Evolutionary conservation across 2,888 invertebrate species (phyloP).

Genomic region (Carterocephalus palaemon): DNA sequence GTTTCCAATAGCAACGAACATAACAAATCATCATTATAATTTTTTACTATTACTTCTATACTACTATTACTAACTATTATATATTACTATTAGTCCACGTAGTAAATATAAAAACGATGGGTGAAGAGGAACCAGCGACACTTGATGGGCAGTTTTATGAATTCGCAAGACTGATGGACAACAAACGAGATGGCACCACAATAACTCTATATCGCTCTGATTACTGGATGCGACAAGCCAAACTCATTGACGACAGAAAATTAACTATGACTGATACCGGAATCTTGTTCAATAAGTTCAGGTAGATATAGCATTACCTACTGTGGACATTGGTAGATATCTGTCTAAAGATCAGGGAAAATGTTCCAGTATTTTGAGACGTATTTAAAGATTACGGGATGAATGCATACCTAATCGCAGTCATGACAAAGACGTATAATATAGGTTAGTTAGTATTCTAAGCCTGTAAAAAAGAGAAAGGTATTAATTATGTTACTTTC

Average conservation of each 20-base stretch:
- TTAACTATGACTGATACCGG: conserved; percentile 68
- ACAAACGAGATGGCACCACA: conserved; percentile 48
- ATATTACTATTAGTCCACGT: neutral
- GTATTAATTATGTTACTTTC: too few relatives aligned
- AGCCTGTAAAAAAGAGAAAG: too few relatives aligned
- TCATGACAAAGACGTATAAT: too few relatives aligned
- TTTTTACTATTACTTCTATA: too few relatives aligned
- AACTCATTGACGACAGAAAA: conserved; percentile 57
- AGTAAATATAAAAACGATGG: conserved; percentile 38
- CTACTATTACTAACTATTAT: too few relatives aligned
- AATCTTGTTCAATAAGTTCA: conserved; percentile 50
- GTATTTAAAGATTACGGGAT: too few relatives aligned
- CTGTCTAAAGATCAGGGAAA: too few relatives aligned
- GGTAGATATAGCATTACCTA: conserved; percentile 39
- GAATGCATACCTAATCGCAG: too few relatives aligned
- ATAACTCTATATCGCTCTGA: conserved; percentile 58
- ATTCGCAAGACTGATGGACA: conserved; percentile 47
- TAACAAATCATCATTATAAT: too few relatives aligned
- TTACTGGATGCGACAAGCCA: conserved; percentile 64
- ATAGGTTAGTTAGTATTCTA: too few relatives aligned
- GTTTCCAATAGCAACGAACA: conserved; percentile 1
- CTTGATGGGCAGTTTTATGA: conserved; percentile 55
- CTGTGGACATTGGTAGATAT: too few relatives aligned
- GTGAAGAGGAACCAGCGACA: conserved; percentile 56
- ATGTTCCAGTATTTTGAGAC: too few relatives aligned